Evolutionary conservation across 2,113 vertebrate genomes (phyloP).

Genomic region (Cromileptes altivelis): DNA sequence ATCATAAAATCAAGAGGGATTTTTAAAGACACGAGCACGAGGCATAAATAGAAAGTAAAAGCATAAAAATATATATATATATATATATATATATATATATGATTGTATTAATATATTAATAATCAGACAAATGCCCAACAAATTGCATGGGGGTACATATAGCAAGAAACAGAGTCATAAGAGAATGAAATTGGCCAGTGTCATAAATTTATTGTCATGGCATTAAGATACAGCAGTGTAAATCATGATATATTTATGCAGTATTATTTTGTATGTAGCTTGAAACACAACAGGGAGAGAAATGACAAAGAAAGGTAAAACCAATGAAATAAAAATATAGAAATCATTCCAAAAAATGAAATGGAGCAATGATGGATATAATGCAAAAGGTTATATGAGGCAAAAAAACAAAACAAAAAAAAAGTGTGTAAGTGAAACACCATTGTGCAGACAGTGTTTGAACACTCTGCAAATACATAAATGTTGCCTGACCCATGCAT

Average conservation of each 20-base stretch:
- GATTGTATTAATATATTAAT: too few species aligned
- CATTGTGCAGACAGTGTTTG: neutral
- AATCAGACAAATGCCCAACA: too few species aligned
- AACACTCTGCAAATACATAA: neutral
- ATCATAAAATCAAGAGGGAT: too few species aligned
- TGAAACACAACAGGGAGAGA: neutral
- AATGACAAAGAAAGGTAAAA: neutral
- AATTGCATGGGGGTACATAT: neutral
- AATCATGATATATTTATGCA: neutral
- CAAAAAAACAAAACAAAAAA: neutral
- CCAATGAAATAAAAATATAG: neutral
- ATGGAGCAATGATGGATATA: neutral
- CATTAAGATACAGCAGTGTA: neutral
- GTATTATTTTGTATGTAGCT: neutral
- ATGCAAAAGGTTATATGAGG: neutral
- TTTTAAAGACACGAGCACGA: too few species aligned
- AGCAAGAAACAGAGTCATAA: neutral
- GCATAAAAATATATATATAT: too few species aligned
- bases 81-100: too few species aligned
- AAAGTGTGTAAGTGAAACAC: neutral
- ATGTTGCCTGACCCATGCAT: neutral
- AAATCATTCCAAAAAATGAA: neutral
- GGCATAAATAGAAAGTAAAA: too few species aligned
- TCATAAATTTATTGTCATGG: neutral
- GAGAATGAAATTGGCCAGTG: neutral